phyloP scores from a whole-genome alignment of 2,888 invertebrate genomes.

The Ectemnius continuus region DNA sequence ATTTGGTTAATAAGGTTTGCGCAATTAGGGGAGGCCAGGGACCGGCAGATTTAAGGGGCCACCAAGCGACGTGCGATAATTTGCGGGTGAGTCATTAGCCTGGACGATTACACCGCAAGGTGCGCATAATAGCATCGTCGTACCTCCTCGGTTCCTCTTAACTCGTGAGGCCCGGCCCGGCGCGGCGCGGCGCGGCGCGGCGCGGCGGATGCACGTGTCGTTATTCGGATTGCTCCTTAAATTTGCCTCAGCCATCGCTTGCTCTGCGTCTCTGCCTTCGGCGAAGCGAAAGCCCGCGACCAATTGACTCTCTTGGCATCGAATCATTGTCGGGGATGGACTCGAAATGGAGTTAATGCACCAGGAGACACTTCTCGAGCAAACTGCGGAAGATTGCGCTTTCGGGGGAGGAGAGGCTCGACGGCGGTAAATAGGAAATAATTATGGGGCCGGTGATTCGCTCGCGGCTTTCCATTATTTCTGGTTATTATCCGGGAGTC shows the following conservation, averaged over 20 bases:
- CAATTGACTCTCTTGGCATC: conserved; percentile 8
- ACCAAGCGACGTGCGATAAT: conserved; percentile 56
- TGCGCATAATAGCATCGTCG: conserved; percentile 54
- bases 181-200: too few species aligned
- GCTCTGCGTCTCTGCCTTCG: conserved; percentile 18
- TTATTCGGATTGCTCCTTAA: conserved; percentile 45
- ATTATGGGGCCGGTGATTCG: too few species aligned
- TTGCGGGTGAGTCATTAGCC: conserved; percentile 63
- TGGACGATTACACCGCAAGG: conserved; percentile 57
- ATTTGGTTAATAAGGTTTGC: conserved; percentile 50
- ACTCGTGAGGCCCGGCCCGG: conserved; percentile 36
- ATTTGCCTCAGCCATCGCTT: conserved; percentile 31
- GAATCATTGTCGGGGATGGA: neutral
- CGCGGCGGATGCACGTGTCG: conserved; percentile 20
- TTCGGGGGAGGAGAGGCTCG: too few species aligned
- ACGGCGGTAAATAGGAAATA: too few species aligned
- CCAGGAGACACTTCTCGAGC: neutral
- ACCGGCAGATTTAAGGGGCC: conserved; percentile 56
- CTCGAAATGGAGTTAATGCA: conserved; percentile 5
- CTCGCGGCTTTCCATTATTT: neutral
- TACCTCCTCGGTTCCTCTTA: conserved; percentile 52
- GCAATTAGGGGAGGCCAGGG: conserved; percentile 51
- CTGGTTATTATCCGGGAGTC: conserved; percentile 5
- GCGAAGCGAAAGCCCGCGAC: neutral
- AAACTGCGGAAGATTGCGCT: too few species aligned